Conservation (phyloP, 2,888 invertebrate species). For the Nebria salina region DNA sequence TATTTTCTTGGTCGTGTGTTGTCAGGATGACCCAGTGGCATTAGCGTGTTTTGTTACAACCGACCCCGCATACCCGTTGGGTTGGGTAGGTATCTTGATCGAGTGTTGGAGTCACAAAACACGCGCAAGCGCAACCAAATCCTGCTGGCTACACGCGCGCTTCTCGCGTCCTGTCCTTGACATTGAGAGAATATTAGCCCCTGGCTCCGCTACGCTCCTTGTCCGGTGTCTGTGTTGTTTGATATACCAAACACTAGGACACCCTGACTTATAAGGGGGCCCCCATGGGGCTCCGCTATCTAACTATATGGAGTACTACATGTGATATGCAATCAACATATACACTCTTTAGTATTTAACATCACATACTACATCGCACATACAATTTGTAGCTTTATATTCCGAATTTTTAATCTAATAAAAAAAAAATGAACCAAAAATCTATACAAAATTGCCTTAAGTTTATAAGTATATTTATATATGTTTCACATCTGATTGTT, state of each 20-base stretch:
- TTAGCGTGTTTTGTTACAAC: slow-evolving; percentile 15
- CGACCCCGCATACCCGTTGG: slow-evolving; percentile 9
- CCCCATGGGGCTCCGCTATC: slow-evolving; percentile 29
- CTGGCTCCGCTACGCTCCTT: background rate
- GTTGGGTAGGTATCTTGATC: slow-evolving; percentile 10
- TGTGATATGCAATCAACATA: too few species aligned
- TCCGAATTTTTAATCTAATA: too few species aligned
- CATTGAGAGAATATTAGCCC: slow-evolving; percentile 32
- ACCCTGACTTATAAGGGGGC: slow-evolving; percentile 31
- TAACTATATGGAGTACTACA: background rate
- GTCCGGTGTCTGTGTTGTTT: slow-evolving; percentile 1
- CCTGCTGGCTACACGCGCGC: slow-evolving; percentile 7
- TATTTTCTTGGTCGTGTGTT: background rate
- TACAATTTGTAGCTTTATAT: too few species aligned
- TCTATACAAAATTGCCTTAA: too few species aligned
- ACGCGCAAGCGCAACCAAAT: background rate
- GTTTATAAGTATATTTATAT: background rate
- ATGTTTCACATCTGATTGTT: background rate
- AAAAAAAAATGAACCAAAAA: too few species aligned
- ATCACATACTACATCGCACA: too few species aligned
- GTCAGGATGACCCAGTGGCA: slow-evolving; percentile 21
- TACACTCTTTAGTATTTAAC: too few species aligned
- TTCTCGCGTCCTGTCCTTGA: slow-evolving; percentile 43
- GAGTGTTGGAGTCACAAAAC: slow-evolving; percentile 25
- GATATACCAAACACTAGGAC: slow-evolving; percentile 3